phyloP scores from a whole-genome alignment of 1,140 invertebrate genomes.

The Drosophila bifasciata region DNA sequence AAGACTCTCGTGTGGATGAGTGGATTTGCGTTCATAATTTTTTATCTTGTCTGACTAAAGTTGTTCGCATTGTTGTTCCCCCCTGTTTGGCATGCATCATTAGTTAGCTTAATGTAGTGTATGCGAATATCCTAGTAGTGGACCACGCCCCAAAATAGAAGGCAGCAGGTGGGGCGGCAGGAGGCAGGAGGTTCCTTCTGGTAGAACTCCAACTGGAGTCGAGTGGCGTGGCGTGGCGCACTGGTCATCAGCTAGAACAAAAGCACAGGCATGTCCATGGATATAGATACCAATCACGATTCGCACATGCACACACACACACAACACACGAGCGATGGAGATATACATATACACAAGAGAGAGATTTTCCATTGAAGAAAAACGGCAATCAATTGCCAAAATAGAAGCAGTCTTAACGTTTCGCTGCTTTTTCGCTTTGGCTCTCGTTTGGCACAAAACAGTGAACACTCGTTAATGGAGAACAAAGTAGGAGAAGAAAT shows the following conservation, averaged over 20 bases:
- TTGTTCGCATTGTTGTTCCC: slow-evolving; percentile 66
- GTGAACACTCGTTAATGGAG: slow-evolving; percentile 3
- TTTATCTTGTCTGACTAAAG: slow-evolving; percentile 67
- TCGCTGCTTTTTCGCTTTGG: slow-evolving; percentile 42
- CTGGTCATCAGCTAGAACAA: slow-evolving; percentile 59
- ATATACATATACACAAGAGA: slow-evolving; percentile 23
- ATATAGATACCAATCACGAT: slow-evolving; percentile 60
- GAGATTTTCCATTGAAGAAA: slow-evolving; percentile 61
- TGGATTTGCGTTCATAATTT: slow-evolving; percentile 80
- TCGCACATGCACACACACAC: slow-evolving; percentile 32
- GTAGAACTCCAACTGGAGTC: too few relatives aligned
- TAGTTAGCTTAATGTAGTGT: slow-evolving; percentile 79
- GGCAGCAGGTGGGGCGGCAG: slow-evolving; percentile 47
- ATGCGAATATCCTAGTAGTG: slow-evolving; percentile 49
- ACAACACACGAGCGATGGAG: slow-evolving; percentile 2
- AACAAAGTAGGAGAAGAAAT: neutral
- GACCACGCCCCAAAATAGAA: slow-evolving; percentile 51
- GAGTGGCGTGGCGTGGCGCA: slow-evolving; percentile 11
- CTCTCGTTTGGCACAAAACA: slow-evolving; percentile 16
- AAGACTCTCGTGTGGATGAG: slow-evolving; percentile 35
- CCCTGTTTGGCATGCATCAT: slow-evolving; percentile 74
- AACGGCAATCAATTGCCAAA: slow-evolving; percentile 79
- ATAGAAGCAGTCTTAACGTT: slow-evolving; percentile 76
- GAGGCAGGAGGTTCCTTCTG: too few relatives aligned
- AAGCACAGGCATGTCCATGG: slow-evolving; percentile 43